These are phyloP conservation scores for Alentia gelatinosa DNA, from an alignment of 2,888 invertebrate species.

Conservation along the genomic window DNA sequence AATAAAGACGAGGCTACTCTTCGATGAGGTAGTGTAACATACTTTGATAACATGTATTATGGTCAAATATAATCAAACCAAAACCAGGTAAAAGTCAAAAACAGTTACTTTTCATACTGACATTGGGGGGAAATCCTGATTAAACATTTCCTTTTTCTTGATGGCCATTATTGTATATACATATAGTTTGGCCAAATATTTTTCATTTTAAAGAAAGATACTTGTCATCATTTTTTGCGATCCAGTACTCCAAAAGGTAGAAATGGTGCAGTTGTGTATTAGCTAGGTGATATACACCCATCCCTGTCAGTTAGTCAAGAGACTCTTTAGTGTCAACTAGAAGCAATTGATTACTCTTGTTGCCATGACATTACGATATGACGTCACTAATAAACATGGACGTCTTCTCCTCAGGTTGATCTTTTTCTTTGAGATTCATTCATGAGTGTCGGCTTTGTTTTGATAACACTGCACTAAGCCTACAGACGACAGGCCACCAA, in stretches of 20 bases:
- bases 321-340: background rate
- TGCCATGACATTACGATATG: background rate
- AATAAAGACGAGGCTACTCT: too few species aligned
- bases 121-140: background rate
- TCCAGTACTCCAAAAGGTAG: background rate
- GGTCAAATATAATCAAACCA: too few species aligned
- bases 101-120: background rate
- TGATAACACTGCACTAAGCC: too few species aligned
- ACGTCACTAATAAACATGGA: background rate
- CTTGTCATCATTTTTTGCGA: background rate
- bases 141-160: background rate
- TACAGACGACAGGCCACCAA: too few species aligned
- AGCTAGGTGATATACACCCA: background rate
- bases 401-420: background rate
- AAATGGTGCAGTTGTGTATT: background rate
- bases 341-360: constrained; percentile 2
- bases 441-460: background rate
- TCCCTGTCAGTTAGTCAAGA: background rate
- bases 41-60: too few species aligned
- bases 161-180: background rate
- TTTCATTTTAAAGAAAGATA: background rate
- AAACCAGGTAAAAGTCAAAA: too few species aligned
- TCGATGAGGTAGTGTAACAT: too few species aligned
- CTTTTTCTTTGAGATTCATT: background rate
- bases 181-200: background rate